A percentile compares a stretch with the other conserved stretches of the same genome.
Evolutionary conservation across 2,888 invertebrate species (phyloP).

Genomic region (Phlogophora meticulosa): DNA sequence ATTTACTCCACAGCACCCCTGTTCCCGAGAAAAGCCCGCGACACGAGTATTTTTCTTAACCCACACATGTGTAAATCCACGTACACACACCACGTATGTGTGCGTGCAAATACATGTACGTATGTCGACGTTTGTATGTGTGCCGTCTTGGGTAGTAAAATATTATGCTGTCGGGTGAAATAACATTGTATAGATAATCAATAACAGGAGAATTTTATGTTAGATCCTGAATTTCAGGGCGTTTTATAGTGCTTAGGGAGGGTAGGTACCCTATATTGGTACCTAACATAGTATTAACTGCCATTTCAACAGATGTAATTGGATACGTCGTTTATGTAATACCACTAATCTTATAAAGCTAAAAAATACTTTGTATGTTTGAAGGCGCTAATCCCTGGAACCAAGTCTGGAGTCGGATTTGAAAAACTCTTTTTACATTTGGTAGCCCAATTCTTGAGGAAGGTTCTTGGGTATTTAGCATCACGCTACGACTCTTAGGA

Average conservation of each 20-base stretch:
- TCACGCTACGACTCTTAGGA: no score
- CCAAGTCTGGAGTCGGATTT: no score
- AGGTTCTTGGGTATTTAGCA: no score
- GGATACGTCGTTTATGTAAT: background rate
- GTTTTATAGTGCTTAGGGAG: slow-evolving; percentile 55
- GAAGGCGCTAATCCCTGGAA: no score
- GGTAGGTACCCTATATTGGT: slow-evolving; percentile 45
- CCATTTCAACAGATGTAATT: background rate
- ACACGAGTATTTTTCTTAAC: slow-evolving; percentile 89
- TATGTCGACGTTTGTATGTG: slow-evolving; percentile 71
- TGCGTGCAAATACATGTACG: slow-evolving; percentile 66
- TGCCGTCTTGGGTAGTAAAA: slow-evolving; percentile 89
- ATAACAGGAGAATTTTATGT: slow-evolving; percentile 87
- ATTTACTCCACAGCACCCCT: slow-evolving; percentile 71
- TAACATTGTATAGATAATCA: slow-evolving; percentile 92
- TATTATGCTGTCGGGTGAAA: slow-evolving; percentile 91
- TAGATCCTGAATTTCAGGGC: slow-evolving; percentile 75
- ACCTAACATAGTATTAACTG: background rate
- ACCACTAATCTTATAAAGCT: no score
- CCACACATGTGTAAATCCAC: slow-evolving; percentile 70
- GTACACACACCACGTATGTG: slow-evolving; percentile 42
- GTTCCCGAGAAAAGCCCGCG: slow-evolving; percentile 87
- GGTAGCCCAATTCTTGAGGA: no score
- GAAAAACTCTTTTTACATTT: no score
- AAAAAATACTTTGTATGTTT: no score